Evolutionary conservation across 2,797 vertebrate genomes (phyloP).

Genomic region (Tangara arthus): DNA sequence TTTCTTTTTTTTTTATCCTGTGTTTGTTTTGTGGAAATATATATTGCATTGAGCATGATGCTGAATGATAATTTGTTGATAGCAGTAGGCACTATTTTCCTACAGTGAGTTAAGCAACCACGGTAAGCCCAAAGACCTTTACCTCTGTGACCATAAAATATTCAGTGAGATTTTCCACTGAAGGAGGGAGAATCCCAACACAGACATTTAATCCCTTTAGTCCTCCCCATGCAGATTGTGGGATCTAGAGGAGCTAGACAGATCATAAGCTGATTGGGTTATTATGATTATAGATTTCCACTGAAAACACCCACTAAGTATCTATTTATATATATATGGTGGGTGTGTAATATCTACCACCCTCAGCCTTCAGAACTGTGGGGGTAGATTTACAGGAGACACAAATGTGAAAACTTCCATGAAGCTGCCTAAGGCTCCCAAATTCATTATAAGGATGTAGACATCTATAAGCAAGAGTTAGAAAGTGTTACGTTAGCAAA

Average conservation of each 20-base stretch:
- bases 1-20: background rate
- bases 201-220: background rate
- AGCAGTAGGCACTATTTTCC: background rate
- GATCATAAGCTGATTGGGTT: background rate
- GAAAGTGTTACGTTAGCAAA: background rate
- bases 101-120: background rate
- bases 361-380: background rate
- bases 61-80: background rate
- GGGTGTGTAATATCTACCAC: background rate
- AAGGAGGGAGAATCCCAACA: background rate
- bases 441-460: background rate
- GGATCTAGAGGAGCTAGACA: background rate
- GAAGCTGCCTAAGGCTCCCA: background rate
- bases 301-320: background rate
- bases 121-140: background rate
- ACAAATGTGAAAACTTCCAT: background rate
- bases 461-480: background rate
- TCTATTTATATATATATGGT: rapidly evolving
- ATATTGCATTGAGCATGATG: background rate
- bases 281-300: background rate
- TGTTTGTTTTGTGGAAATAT: background rate
- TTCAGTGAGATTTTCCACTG: background rate
- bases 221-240: background rate
- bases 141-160: background rate
- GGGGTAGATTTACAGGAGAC: background rate